Evolutionary conservation across 2,797 vertebrate genomes (phyloP).

Genomic region (Neoniphon sammara): DNA sequence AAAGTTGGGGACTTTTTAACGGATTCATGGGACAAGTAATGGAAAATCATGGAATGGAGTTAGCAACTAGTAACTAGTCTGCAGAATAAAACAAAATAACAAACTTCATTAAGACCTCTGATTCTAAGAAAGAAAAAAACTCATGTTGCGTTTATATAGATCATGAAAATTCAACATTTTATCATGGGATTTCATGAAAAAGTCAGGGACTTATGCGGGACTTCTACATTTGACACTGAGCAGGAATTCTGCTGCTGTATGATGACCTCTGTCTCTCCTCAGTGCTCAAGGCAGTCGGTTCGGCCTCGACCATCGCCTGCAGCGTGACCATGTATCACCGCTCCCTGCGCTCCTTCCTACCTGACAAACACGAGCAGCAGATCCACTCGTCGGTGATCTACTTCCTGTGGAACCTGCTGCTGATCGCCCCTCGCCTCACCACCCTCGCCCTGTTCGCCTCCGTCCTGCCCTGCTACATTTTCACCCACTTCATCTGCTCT

Average conservation of each 20-base stretch:
- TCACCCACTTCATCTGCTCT: constrained; percentile 83
- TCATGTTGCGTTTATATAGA: too few relatives aligned
- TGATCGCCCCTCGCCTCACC: constrained; percentile 85
- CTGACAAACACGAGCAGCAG: constrained; percentile 72
- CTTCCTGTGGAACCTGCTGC: constrained; percentile 90
- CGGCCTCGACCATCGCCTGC: constrained; percentile 82
- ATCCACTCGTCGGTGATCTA: constrained; percentile 72
- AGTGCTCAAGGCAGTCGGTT: constrained; percentile 84
- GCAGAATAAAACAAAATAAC: too few relatives aligned
- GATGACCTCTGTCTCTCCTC: constrained; percentile 56
- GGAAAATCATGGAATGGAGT: too few relatives aligned
- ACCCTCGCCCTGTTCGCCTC: constrained; percentile 85
- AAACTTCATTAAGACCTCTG: too few relatives aligned
- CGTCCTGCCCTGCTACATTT: constrained; percentile 79
- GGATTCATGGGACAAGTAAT: too few relatives aligned
- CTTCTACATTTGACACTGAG: too few relatives aligned
- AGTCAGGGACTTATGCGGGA: too few relatives aligned
- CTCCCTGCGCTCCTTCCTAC: constrained; percentile 85
- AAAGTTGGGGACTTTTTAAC: too few relatives aligned
- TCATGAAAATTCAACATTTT: too few relatives aligned
- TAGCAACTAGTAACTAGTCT: too few relatives aligned
- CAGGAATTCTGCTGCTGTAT: background rate
- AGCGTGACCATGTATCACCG: constrained; percentile 88
- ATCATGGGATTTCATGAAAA: too few relatives aligned
- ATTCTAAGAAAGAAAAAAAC: too few relatives aligned